Base-by-base conservation (phyloP, 1,140 invertebrate species). In the Hesperophylax magnus region DNA sequence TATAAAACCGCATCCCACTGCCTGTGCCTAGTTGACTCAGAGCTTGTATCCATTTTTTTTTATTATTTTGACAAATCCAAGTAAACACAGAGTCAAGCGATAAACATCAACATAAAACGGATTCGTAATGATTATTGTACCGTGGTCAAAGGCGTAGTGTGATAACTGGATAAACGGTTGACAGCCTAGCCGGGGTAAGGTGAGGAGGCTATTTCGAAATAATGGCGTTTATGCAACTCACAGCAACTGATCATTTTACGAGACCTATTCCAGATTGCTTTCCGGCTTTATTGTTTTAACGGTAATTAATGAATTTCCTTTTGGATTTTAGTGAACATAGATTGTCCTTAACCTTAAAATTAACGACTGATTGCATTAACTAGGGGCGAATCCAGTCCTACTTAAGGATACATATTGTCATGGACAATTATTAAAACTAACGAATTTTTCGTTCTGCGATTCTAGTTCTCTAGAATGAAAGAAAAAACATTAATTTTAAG, bases 11-110 rank as follows among this genome's bases (percentile, higher is more conserved):
- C 56, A 58, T 18, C n/a, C 56, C 56, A 58, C 56, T 18, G 56
- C n/a, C 9, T 47, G 14, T 18, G 56, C n/a, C 9, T 47, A 47
- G 56, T 18, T 58, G n/a, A 20, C 11, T n/a, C 56, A 58, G 56
- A 20, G 8, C 17, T 7, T 22, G n/a, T 0, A 22, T n/a, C 56
- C 27, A 39, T 31, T n/a, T 24, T 34, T 31, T n/a, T 24, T 34
- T 39, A 67, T 31, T 67, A 67, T 67, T 67, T 67, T n/a, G 63
- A 67, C 63, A 67, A 67, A 67, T 67, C 63, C 24, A 34, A 34
- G 63, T n/a, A 39, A 67, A 67, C 63, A 47, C 9, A 27, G 24
- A 67, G 63, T 39, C 17, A 17, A 34, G 24, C 34, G 34, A 67
- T 67, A 67, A 67, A 67, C 63, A 34, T 8, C 15, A 39, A 27